These are phyloP conservation scores for Dryoscopus gambensis DNA, from an alignment of 2,113 vertebrate species.

Conservation along the genomic window DNA sequence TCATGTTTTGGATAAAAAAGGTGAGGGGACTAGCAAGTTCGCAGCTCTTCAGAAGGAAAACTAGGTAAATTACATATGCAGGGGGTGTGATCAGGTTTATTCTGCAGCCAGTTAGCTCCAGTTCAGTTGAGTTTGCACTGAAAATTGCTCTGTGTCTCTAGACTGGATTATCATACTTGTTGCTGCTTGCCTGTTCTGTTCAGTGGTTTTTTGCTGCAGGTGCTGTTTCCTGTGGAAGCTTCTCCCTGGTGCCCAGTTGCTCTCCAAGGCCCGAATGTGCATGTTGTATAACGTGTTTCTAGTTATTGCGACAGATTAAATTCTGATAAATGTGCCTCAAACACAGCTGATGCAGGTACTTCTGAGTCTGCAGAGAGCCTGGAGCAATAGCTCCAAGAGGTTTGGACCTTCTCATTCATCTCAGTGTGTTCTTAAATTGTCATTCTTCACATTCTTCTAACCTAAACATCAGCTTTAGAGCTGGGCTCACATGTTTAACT, in stretches of 20 bases:
- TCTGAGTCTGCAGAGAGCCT: not conserved
- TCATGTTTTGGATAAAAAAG: not conserved
- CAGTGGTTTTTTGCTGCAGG: not conserved
- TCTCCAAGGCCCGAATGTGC: not conserved
- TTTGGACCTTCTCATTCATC: not conserved
- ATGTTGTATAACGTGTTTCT: not conserved
- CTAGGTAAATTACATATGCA: not conserved
- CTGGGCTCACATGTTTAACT: not conserved
- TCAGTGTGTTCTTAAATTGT: constrained; percentile 1
- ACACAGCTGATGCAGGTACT: not conserved
- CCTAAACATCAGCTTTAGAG: not conserved
- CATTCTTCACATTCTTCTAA: not conserved
- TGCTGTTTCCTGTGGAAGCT: not conserved
- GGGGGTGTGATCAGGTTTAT: not conserved
- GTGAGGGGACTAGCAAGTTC: not conserved
- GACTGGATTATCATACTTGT: not conserved
- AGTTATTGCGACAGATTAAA: not conserved
- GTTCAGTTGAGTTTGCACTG: not conserved
- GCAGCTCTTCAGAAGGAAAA: not conserved
- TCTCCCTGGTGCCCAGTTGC: not conserved
- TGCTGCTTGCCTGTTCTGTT: not conserved
- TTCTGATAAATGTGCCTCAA: not conserved
- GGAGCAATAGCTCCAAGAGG: not conserved
- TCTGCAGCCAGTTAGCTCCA: not conserved
- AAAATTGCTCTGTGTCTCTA: not conserved